phyloP scores from a whole-genome alignment of 2,113 vertebrate genomes.

The Oxygymnocypris stewartii region DNA sequence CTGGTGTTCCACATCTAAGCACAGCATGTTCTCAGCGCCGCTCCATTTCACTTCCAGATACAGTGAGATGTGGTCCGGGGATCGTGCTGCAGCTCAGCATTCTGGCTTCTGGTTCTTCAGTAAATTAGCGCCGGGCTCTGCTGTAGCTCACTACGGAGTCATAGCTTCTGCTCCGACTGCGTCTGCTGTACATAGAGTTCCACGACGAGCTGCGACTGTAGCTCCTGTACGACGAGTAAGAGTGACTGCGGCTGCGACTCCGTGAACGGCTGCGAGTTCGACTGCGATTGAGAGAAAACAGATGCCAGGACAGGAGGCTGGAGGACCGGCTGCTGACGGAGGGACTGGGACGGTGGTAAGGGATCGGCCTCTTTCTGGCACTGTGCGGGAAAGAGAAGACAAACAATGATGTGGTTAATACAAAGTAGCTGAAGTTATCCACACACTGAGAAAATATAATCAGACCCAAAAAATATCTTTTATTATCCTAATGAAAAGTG shows the following conservation, averaged over 20 bases:
- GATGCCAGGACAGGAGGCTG: constrained; percentile 70
- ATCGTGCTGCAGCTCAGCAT: neutral
- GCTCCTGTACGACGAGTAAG: constrained; percentile 73
- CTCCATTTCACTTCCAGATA: constrained; percentile 13
- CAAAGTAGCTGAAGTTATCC: no score
- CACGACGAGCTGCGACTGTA: constrained; percentile 73
- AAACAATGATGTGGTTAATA: neutral
- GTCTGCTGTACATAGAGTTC: constrained; percentile 66
- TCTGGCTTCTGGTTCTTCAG: neutral
- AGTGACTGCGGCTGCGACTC: constrained; percentile 63
- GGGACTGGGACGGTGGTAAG: constrained; percentile 93
- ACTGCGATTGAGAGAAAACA: constrained; percentile 65
- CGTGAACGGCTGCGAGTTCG: constrained; percentile 67
- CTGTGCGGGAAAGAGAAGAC: constrained; percentile 67
- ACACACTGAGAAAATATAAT: no score
- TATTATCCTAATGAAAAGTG: no score
- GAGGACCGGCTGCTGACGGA: constrained; percentile 78
- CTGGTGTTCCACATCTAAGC: constrained; percentile 17
- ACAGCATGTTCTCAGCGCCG: constrained; percentile 33
- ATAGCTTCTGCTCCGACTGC: constrained; percentile 71
- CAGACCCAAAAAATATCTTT: no score
- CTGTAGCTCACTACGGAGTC: constrained; percentile 77
- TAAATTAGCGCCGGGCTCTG: constrained; percentile 62
- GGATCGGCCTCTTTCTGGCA: constrained; percentile 95
- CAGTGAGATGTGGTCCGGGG: neutral